These are phyloP conservation scores for Cephus rjabovi DNA, from an alignment of 2,888 invertebrate species.

Conservation along the genomic window DNA sequence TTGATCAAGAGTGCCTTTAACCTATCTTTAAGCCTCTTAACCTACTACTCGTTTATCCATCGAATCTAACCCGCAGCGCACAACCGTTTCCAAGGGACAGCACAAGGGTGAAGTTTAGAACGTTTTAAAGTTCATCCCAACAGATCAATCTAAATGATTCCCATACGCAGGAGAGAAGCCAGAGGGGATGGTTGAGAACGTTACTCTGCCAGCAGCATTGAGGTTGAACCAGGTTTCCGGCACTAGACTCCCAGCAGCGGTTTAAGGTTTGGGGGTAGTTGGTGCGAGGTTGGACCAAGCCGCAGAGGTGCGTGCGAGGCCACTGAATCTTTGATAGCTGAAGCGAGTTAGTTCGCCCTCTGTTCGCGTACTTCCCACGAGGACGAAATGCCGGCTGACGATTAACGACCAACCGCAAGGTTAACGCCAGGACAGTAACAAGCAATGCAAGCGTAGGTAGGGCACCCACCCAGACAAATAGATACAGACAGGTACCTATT, in stretches of 20 bases:
- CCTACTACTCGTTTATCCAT: not conserved
- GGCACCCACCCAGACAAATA: not conserved
- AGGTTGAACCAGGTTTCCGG: not conserved
- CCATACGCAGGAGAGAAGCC: not conserved
- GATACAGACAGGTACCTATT: not conserved
- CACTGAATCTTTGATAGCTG: slow-evolving; percentile 61
- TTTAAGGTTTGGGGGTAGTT: slow-evolving; percentile 42
- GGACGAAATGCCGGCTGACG: slow-evolving; percentile 29
- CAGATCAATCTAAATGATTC: not conserved
- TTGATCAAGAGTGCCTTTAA: too few relatives aligned
- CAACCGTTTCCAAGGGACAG: not conserved
- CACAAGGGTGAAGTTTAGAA: not conserved
- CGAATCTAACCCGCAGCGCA: not conserved
- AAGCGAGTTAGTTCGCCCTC: slow-evolving; percentile 45
- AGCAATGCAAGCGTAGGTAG: not conserved
- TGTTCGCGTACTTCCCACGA: slow-evolving; percentile 34
- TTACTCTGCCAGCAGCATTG: not conserved
- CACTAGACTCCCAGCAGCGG: slow-evolving; percentile 18
- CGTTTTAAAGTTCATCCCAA: not conserved
- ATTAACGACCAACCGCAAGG: slow-evolving; percentile 34
- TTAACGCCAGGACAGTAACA: not conserved
- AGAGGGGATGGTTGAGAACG: not conserved
- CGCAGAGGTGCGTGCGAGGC: slow-evolving; percentile 55
- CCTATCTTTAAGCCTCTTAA: too few relatives aligned
- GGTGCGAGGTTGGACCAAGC: slow-evolving; percentile 45